Evolutionary conservation across 2,797 vertebrate species (phyloP).

Genomic region (Phrynocephalus guinanensis): DNA sequence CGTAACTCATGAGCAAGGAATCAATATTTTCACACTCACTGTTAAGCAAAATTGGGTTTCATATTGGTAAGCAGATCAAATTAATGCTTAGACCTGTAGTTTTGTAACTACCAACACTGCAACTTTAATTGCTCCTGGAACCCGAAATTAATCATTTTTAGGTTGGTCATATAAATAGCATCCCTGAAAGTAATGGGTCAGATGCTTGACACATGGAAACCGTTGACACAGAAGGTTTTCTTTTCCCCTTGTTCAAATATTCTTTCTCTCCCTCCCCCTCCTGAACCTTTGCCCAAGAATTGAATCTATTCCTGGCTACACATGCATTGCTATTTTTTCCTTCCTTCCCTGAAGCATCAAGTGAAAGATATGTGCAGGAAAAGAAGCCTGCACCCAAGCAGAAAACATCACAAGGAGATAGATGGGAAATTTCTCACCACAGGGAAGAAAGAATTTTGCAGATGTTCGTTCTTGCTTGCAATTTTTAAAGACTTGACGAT

Average conservation of each 20-base stretch:
- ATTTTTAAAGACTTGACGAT: constrained; percentile 23
- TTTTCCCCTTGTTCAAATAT: not conserved
- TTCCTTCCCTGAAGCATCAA: not conserved
- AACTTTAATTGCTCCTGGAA: constrained; percentile 53
- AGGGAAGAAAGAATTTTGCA: constrained; percentile 51
- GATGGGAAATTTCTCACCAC: constrained; percentile 50
- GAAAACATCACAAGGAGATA: constrained; percentile 47
- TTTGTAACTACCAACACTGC: constrained; percentile 34
- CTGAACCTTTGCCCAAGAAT: constrained; percentile 7
- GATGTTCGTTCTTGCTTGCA: constrained; percentile 40
- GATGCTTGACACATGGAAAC: constrained; percentile 27
- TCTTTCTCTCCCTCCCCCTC: not conserved
- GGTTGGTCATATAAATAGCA: constrained; percentile 17
- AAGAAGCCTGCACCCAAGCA: constrained; percentile 19
- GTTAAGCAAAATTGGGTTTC: constrained; percentile 62
- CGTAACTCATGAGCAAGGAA: constrained; percentile 51
- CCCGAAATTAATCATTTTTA: constrained; percentile 34
- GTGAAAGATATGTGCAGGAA: constrained; percentile 30
- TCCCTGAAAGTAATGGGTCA: constrained; percentile 38
- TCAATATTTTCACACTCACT: constrained; percentile 48
- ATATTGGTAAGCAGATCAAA: constrained; percentile 55
- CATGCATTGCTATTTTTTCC: constrained; percentile 12
- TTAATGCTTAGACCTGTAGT: constrained; percentile 53
- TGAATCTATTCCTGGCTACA: constrained; percentile 22
- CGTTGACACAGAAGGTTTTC: constrained; percentile 14